phyloP scores from a whole-genome alignment of 2,888 invertebrate species.

The Thymelicus sylvestris region DNA sequence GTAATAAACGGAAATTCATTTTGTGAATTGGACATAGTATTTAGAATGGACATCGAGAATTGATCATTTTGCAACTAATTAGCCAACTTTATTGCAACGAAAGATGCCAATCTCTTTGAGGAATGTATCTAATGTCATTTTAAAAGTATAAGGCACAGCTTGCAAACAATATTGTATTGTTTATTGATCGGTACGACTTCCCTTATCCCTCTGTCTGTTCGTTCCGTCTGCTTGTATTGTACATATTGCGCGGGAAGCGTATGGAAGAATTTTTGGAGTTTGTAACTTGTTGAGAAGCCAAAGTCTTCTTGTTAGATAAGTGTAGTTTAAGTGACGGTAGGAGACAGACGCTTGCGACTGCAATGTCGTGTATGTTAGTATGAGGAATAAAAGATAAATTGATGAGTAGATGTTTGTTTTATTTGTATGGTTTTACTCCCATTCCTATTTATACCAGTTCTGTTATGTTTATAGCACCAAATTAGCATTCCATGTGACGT shows the following conservation, averaged over 20 bases:
- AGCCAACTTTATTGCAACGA: too few species aligned
- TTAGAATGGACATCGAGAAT: too few species aligned
- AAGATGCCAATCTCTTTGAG: too few species aligned
- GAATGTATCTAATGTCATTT: too few species aligned
- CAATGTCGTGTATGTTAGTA: slow-evolving; percentile 61
- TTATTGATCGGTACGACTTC: not conserved
- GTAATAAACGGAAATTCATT: too few species aligned
- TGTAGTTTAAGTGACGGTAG: slow-evolving; percentile 62
- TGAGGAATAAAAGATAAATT: slow-evolving; percentile 64
- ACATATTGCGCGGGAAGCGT: slow-evolving; percentile 16
- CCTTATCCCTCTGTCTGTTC: slow-evolving; percentile 20
- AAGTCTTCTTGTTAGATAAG: slow-evolving; percentile 76
- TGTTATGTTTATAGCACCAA: too few species aligned
- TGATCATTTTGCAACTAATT: too few species aligned
- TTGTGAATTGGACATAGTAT: too few species aligned
- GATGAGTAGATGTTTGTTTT: slow-evolving; percentile 50
- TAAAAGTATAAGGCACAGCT: too few species aligned
- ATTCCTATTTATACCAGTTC: too few species aligned
- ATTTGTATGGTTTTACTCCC: slow-evolving; percentile 28
- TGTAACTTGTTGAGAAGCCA: slow-evolving; percentile 63
- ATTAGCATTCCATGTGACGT: too few species aligned
- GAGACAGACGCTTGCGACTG: slow-evolving; percentile 58
- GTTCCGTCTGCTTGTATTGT: slow-evolving; percentile 33
- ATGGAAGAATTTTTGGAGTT: slow-evolving; percentile 17
- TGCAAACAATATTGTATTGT: too few species aligned